Evolutionary conservation across 1,140 invertebrate genomes (phyloP), one percentile per base, ranked within the genome.

Genomic region (Lepidurus packardi): DNA sequence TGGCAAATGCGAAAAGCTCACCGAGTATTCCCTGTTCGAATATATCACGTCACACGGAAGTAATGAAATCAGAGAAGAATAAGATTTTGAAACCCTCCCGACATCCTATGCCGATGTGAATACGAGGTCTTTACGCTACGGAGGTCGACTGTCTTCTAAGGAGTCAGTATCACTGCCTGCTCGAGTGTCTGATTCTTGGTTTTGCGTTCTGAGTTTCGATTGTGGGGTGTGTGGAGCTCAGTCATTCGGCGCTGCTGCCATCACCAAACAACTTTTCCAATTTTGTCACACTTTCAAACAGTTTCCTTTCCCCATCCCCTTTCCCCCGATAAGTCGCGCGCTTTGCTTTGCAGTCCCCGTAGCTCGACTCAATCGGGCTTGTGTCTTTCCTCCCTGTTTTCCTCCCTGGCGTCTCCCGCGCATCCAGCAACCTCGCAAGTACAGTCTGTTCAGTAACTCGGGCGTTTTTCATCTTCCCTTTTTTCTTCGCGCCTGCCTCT

Each of bases 401-500:
- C 13, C 13, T 65, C 8, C 8, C 16, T n/a, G 16, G 16, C 53
- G 53, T 13, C 53, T 65, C 7, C 8, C 53, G 16, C 53, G 10
- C 45, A 16, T 13, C 53, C 16, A 13, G 53, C 21, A 13, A 65
- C n/a, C 13, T 21, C 53, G 4, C 21, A n/a, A 13, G 53, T 21
- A 21, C 53, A 65, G 16, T 11, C 53, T 65, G 8, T 21, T n/a
- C n/a, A 65, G 21, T 21, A n/a, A 7, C 16, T n/a, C 53, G 21
- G 21, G 53, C 53, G 53, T n/a, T 21, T 65, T 65, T 65, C 53
- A 65, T 65, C 21, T 21, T 65, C 21, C 53, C 21, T 65, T 21
- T 65, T 65, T 65, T 16, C 13, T n/a, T 79, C 76, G 79, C 80
- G 74, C 73, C 78, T 43, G 79, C 84, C 83, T 84, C 83, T 83